A percentile compares a stretch with the other conserved stretches of the same genome.
Conservation (phyloP, 2,888 invertebrate genomes). For the Aphodius sticticus region DNA sequence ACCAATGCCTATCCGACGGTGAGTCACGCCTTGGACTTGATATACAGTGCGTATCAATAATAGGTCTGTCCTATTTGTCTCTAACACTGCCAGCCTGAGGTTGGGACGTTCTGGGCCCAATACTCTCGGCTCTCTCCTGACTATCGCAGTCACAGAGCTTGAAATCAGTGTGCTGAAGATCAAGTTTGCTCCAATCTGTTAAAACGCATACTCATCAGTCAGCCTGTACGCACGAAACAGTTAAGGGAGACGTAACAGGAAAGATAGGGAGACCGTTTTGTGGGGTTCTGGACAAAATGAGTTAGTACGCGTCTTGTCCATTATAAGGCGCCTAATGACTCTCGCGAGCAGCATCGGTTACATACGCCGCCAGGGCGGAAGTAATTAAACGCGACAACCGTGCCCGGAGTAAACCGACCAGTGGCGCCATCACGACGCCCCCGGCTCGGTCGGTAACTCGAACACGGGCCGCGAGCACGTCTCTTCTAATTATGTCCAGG, state of each 20-base stretch:
- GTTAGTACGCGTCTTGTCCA: neutral
- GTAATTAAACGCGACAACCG: conserved; percentile 4
- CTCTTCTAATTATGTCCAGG: neutral
- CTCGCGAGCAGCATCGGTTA: conserved; percentile 4
- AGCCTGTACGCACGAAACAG: neutral
- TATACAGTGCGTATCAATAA: too few species aligned
- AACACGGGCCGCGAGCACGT: neutral
- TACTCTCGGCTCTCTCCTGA: too few species aligned
- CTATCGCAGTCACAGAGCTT: too few species aligned
- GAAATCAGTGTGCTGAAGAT: neutral
- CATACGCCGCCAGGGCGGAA: neutral
- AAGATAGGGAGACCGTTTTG: neutral
- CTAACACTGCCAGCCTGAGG: too few species aligned
- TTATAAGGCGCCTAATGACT: neutral
- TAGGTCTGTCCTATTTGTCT: too few species aligned
- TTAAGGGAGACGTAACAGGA: neutral
- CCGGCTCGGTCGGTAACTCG: neutral
- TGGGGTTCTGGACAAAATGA: neutral
- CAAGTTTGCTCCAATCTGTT: neutral
- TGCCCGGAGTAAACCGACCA: neutral
- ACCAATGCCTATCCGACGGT: too few species aligned
- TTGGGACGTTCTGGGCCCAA: too few species aligned
- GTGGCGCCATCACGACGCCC: neutral
- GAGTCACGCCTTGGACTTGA: too few species aligned
- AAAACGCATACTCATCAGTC: neutral